A percentile compares a stretch with the other conserved stretches of the same genome.
Conservation (phyloP, 2,888 invertebrate species). For the Ophioninae sp. region DNA sequence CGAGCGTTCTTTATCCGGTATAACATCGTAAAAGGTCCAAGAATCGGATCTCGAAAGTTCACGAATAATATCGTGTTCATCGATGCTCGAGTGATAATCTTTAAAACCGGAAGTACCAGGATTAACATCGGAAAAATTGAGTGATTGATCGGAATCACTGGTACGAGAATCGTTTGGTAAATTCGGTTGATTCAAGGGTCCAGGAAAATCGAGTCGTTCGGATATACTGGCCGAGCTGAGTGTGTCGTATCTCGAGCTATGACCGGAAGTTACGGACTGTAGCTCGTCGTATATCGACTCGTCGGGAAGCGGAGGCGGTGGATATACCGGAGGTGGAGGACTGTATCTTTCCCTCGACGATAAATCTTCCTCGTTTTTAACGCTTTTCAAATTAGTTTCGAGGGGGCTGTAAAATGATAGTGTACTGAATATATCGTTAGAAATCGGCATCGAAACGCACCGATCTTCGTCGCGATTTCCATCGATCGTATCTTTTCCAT, state of each 20-base stretch:
- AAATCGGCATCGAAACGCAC: conserved; percentile 83
- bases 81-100: conserved; percentile 62
- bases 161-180: conserved; percentile 69
- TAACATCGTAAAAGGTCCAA: conserved; percentile 82
- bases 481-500: conserved; percentile 60
- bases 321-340: conserved; percentile 83
- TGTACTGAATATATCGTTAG: conserved; percentile 84
- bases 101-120: conserved; percentile 66
- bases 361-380: conserved; percentile 74
- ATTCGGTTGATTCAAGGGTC: conserved; percentile 72
- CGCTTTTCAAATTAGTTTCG: conserved; percentile 70
- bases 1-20: conserved; percentile 59
- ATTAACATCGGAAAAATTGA: conserved; percentile 72
- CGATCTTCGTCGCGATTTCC: conserved; percentile 76
- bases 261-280: conserved; percentile 79
- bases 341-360: conserved; percentile 73
- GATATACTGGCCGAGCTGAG: conserved; percentile 74
- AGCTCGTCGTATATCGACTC: conserved; percentile 84
- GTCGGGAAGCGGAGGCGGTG: conserved; percentile 84
- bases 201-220: conserved; percentile 80
- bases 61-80: conserved; percentile 69
- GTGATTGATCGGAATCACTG: conserved; percentile 69
- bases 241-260: conserved; percentile 78
- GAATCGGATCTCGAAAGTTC: conserved; percentile 81
- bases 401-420: conserved; percentile 86